A percentile compares a stretch with the other conserved stretches of the same genome.
phyloP scores from a whole-genome alignment of 2,888 invertebrate species.

The Eupithecia subumbrata region DNA sequence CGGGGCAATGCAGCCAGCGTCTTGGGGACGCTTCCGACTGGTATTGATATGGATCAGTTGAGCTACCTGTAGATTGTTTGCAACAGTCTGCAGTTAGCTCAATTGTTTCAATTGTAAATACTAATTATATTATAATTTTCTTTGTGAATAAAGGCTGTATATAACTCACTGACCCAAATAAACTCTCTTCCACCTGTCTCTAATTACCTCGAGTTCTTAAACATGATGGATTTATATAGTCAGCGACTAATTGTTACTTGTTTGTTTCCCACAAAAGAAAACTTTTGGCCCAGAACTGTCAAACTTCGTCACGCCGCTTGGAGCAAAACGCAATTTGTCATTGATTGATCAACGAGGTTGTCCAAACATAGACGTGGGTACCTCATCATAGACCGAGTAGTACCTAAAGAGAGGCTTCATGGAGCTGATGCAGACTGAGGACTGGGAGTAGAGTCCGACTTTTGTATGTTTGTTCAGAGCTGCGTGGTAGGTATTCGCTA shows the following conservation, averaged over 20 bases:
- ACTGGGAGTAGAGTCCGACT: background rate
- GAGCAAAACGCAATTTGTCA: slow-evolving; percentile 80
- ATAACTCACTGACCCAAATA: slow-evolving; percentile 32
- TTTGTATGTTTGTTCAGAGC: background rate
- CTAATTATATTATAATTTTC: no score
- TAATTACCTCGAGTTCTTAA: slow-evolving; percentile 35
- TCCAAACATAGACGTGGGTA: slow-evolving; percentile 66
- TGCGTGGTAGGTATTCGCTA: background rate
- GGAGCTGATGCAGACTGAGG: background rate
- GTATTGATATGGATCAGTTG: no score
- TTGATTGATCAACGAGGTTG: slow-evolving; percentile 79
- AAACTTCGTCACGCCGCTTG: slow-evolving; percentile 70
- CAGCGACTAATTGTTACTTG: slow-evolving; percentile 65
- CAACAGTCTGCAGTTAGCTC: no score
- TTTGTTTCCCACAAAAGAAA: slow-evolving; percentile 63
- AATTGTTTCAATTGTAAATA: no score
- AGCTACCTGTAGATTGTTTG: no score
- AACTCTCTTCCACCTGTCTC: slow-evolving; percentile 26
- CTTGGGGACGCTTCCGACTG: no score
- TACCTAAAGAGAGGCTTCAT: background rate
- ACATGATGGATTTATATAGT: slow-evolving; percentile 50
- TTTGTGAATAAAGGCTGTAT: no score
- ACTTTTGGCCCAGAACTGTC: slow-evolving; percentile 70
- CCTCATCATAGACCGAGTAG: slow-evolving; percentile 42
- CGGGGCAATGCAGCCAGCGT: no score